These are phyloP conservation scores for Epizoanthus scotinus DNA, from an alignment of 92 coral and sea anemone genomes.

Conservation along the genomic window DNA sequence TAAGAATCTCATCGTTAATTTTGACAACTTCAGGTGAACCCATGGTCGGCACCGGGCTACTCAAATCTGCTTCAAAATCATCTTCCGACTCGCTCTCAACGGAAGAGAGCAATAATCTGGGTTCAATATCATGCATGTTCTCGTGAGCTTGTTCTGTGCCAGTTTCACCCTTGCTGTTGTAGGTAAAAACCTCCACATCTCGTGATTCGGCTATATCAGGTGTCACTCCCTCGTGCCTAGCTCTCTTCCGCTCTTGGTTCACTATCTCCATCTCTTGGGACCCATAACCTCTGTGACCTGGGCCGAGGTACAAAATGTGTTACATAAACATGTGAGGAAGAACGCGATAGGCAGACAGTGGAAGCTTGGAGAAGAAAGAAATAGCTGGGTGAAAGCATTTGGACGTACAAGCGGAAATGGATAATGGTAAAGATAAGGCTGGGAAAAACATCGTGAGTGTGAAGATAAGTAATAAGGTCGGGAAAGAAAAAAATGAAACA, in stretches of 20 bases:
- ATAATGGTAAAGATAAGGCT: too few species aligned
- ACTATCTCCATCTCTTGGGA: slow-evolving; percentile 65
- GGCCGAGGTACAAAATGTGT: neutral
- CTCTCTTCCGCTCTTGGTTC: slow-evolving; percentile 29
- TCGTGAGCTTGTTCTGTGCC: neutral
- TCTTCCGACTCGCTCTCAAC: slow-evolving; percentile 32
- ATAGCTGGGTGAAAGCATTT: too few species aligned
- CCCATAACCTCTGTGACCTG: slow-evolving; percentile 98
- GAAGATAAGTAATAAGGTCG: too few species aligned
- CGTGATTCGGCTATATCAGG: slow-evolving; percentile 32
- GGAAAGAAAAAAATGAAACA: too few species aligned
- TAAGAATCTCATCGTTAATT: slow-evolving; percentile 13
- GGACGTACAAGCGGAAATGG: too few species aligned
- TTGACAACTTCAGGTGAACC: neutral
- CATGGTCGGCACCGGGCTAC: neutral
- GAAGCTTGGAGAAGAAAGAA: too few species aligned
- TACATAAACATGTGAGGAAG: neutral
- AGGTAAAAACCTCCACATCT: neutral
- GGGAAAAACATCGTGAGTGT: too few species aligned
- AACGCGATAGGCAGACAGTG: too few species aligned
- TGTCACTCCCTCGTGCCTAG: slow-evolving; percentile 18
- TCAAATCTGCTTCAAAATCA: slow-evolving; percentile 17
- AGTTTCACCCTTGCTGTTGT: neutral
- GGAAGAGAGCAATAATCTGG: slow-evolving; percentile 21
- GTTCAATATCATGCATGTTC: neutral